Percentiles rank a stretch among this genome's conserved stretches.
Conservation (phyloP, 1,140 invertebrate species). For the Euura saliciscinereae region DNA sequence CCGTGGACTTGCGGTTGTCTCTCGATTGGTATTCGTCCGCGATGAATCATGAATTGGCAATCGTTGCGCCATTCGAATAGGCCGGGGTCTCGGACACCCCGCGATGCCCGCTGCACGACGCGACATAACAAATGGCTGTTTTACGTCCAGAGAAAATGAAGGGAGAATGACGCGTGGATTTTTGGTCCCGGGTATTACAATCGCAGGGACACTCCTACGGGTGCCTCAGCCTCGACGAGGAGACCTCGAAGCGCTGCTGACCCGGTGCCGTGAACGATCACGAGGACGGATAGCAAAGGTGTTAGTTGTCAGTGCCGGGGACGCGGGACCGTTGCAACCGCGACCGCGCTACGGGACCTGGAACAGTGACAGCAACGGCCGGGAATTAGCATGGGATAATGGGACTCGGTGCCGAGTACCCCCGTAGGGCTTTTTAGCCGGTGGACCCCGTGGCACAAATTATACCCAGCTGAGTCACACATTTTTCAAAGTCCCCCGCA, state of each 20-base stretch:
- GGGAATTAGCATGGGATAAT: constrained; percentile 62
- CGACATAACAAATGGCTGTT: constrained; percentile 61
- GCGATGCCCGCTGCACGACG: constrained; percentile 53
- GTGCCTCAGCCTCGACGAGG: constrained; percentile 25
- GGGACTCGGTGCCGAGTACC: constrained; percentile 50
- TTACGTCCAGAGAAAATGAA: constrained; percentile 61
- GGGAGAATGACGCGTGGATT: constrained; percentile 61
- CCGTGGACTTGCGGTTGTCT: constrained; percentile 4
- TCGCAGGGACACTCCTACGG: constrained; percentile 51
- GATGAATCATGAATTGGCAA: constrained; percentile 53
- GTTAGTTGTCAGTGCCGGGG: constrained; percentile 58
- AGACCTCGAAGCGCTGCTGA: constrained; percentile 42
- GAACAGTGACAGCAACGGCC: constrained; percentile 59
- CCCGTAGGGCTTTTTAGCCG: constrained; percentile 27
- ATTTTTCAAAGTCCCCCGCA: not conserved
- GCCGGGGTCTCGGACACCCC: constrained; percentile 48
- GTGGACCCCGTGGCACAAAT: not conserved
- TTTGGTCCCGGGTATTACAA: constrained; percentile 43
- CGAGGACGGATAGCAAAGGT: constrained; percentile 38
- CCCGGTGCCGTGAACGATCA: not conserved
- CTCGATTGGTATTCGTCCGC: constrained; percentile 46
- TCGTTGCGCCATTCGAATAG: constrained; percentile 41
- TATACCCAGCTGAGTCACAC: not conserved
- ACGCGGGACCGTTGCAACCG: constrained; percentile 15
- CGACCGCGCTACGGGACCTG: constrained; percentile 12